Evolutionary conservation across 2,888 invertebrate species (phyloP), one percentile per base, ranked within the genome.

Genomic region (Nesidiocoris tenuis): DNA sequence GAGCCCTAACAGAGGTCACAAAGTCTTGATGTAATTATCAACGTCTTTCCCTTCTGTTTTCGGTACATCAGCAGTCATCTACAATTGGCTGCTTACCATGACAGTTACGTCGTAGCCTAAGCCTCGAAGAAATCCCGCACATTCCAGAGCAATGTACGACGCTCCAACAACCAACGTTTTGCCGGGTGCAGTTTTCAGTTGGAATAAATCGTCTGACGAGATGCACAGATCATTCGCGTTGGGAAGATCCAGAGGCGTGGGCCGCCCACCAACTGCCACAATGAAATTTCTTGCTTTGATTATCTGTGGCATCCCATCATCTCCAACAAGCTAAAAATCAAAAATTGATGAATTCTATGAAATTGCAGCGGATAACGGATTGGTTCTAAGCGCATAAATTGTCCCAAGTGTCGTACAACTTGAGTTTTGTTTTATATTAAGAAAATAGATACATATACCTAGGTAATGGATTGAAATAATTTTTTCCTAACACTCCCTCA

Each of bases 121-220:
- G 2, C 94, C 94, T 82, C 91, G 91, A 56, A 97, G 86, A 84
- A 97, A 96, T 0, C 96, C 96, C 76, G 96, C 96, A 86, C 95
- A 96, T 84, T 97, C 97, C 77, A 97, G 85, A 74, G 96, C 95
- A 82, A 97, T 96, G 83, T 96, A 94, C 92, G 87, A 87, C 0
- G 94, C 96, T 75, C 96, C 96, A 77, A 96, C 87, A 66, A 95
- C 87, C 7, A 96, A 86, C n/a, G 95, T 96, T 85, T 95, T 96
- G 77, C 96, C 96, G 1, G 96, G 96, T 70, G 90, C 88, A 75
- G 87, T 87, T 0, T 88, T 84, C 81, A 96, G 85, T 82, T 94
- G 95, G 86, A 97, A 97, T 81, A 97, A 89, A 83, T 97, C 97
- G 84, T 97, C 97, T 83, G 96, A 96, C 79, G 91, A 94, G 81